Evolutionary conservation across 2,888 invertebrate species (phyloP), one percentile per base, ranked within the genome.

Genomic region (Chrysomela aeneicollis): DNA sequence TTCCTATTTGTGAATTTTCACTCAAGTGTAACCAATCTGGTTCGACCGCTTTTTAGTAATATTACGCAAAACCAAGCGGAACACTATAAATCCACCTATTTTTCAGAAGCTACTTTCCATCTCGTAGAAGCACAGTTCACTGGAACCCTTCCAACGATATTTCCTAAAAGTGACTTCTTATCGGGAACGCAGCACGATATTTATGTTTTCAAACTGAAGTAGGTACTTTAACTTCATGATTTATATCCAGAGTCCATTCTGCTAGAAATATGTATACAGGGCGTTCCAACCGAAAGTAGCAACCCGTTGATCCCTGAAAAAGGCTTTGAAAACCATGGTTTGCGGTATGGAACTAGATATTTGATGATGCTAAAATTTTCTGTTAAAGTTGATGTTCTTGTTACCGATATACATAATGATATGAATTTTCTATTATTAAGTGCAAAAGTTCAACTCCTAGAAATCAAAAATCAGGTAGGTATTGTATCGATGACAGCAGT

Each of bases 81-180:
- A 30, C n/a, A 57, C 46, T 46, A 30, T 46, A 46, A 42, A 60
- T 57, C 55, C 32, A 49, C 22, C 17, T 64, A 35, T 49, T 61
- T 63, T 59, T 63, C 37, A 15, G 42, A 42, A 10, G n/a, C 42
- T 42, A 42, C 21, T 52, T 61, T 22, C 22, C 22, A 47, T 61
- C 61, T 65, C 61, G 65, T 65, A 58, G 51, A 52, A 58, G 12
- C 35, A 35, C 52, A 47, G 47, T 42, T 61, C 57, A 57, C 58
- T 65, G 65, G 65, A 65, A 65, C 54, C 61, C 61, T 65, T 65
- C 65, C 65, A 65, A 65, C 59, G 58, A 61, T 65, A 58, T 52
- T 50, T 47, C 52, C 30, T 55, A 57, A n/a, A 60, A 30, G 50
- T 50, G 49, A 46, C 51, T 61, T 64, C 61, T 64, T 64, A 61